phyloP scores from a whole-genome alignment of 2,888 invertebrate species.

The Mystacides longicornis region DNA sequence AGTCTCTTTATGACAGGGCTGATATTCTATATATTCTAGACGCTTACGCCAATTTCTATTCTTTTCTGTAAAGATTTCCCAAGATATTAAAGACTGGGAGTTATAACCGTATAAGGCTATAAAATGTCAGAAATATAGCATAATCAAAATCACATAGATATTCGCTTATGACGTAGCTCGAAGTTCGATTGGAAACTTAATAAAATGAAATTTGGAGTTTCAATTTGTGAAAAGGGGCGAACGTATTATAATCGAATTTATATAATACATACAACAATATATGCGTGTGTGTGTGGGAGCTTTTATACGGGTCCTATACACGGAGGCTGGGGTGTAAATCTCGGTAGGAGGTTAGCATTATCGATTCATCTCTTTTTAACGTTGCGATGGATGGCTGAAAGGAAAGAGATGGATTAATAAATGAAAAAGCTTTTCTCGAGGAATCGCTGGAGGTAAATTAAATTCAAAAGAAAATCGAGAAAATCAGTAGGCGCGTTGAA shows the following conservation, averaged over 20 bases:
- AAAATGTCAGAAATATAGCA: too few species aligned
- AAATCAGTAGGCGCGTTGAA: background rate
- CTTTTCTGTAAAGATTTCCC: too few species aligned
- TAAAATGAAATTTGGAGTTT: constrained; percentile 22
- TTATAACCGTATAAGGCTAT: too few species aligned
- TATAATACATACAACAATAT: background rate
- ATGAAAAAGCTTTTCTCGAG: background rate
- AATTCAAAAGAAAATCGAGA: background rate
- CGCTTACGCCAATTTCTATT: too few species aligned
- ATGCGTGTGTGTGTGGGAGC: background rate
- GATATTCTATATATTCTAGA: too few species aligned
- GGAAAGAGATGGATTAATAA: background rate
- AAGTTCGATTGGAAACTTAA: background rate
- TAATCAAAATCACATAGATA: too few species aligned
- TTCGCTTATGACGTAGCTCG: background rate
- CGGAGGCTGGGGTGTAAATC: background rate
- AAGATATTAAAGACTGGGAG: too few species aligned
- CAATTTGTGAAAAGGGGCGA: constrained; percentile 16
- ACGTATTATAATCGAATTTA: constrained; percentile 10
- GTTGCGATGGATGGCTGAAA: background rate
- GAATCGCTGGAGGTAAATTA: background rate
- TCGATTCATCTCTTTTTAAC: background rate
- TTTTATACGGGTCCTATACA: background rate
- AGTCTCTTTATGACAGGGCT: too few species aligned
- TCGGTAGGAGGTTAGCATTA: background rate